Evolutionary conservation across 2,113 vertebrate genomes (phyloP), one percentile per base, ranked within the genome.

Genomic region (Acanthochromis polyacanthus): DNA sequence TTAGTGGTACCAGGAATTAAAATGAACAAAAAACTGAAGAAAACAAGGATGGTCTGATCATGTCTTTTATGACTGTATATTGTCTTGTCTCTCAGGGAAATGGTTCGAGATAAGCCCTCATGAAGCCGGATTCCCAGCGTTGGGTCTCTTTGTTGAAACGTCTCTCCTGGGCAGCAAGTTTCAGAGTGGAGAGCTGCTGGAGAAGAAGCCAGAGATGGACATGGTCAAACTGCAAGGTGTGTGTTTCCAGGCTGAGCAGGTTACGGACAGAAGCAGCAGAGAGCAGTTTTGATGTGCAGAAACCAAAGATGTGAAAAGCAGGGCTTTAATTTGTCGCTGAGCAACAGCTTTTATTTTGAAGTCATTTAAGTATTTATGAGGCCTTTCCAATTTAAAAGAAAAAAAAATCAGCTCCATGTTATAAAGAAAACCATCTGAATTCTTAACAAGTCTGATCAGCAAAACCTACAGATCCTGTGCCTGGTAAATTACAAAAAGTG

Each of bases 91-190:
- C 11, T 32, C 43, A 93, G 91, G 74, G 0, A 64, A 78, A 25
- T 93, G 92, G 90, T 88, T 93, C 6, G 92, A 93, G 58, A 1
- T 90, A 45, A 92, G 48, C 4, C 92, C 92, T 20, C 88, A 93
- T 1, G 83, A 90, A 53, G 84, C 78, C 0, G 92, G 92, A 19
- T 93, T 93, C 57, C 77, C 89, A 8, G 92, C 92, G 57, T 3
- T 93, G 56, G 89, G 64, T 6, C 17, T 90, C 38, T 91, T 88
- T 30, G 4, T 91, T 0, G 30, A 89, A 19, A 92, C 88, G 0
- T 84, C 89, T 58, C 58, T 86, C 0, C 63, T 93, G 78, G 86
- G 85, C 9, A 89, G 89, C 77, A 83, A 30, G 30, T 91, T 90
- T 28, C 17, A 91, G 10, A 48, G 1, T 0, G 88, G 89, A 60